phyloP scores from a whole-genome alignment of 2,113 vertebrate genomes.

The Gorsachius goisagi region DNA sequence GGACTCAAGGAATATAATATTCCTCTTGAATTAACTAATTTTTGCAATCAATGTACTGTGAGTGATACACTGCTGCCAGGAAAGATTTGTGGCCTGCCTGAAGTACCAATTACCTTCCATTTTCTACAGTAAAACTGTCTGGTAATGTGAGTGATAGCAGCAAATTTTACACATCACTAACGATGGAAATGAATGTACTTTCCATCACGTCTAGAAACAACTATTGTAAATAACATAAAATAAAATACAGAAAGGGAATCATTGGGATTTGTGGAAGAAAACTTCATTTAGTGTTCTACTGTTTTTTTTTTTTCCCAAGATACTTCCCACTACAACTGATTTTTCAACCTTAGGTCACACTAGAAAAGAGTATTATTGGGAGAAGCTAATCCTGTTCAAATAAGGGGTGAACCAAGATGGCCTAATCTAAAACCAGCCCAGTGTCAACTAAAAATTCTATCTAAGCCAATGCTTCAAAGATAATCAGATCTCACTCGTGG shows the following conservation, averaged over 20 bases:
- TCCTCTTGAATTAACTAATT: conserved; percentile 78
- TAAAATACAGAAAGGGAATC: neutral
- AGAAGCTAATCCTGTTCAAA: neutral
- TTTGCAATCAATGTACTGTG: conserved; percentile 71
- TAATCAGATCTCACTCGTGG: neutral
- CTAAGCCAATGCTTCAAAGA: neutral
- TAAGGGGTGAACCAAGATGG: neutral
- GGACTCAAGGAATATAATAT: conserved; percentile 56
- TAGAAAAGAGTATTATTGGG: neutral
- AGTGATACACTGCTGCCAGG: conserved; percentile 65
- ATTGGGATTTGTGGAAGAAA: neutral
- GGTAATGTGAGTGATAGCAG: conserved; percentile 55
- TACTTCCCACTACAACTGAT: neutral
- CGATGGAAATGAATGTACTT: conserved; percentile 57
- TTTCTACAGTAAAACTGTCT: conserved; percentile 70
- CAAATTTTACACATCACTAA: conserved; percentile 70
- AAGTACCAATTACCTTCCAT: conserved; percentile 73
- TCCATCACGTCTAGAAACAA: conserved; percentile 35
- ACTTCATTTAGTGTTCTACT: neutral
- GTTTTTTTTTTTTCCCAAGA: neutral
- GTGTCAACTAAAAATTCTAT: neutral
- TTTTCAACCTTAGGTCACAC: neutral
- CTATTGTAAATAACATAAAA: conserved; percentile 61
- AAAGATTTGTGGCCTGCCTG: conserved; percentile 70
- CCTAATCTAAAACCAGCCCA: neutral